Conservation (phyloP, 2,113 vertebrate species). For the Notothenia rossii region DNA sequence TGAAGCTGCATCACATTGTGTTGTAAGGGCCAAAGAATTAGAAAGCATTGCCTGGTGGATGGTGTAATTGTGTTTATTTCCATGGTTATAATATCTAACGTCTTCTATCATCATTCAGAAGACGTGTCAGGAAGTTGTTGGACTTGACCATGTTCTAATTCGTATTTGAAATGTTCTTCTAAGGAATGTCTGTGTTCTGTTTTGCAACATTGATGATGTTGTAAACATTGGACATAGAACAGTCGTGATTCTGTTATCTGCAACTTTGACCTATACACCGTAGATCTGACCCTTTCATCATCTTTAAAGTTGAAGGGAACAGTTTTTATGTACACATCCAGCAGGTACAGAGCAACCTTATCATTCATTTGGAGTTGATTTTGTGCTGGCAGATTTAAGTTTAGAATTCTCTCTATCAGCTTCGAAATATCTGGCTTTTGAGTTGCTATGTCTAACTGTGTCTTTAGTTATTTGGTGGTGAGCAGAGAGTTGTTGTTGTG, state of each 20-base stretch:
- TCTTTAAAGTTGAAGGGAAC: background rate
- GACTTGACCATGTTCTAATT: background rate
- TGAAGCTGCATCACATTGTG: slow-evolving; percentile 43
- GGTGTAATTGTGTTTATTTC: slow-evolving; percentile 15
- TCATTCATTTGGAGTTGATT: background rate
- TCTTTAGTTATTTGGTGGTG: background rate
- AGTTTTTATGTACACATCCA: background rate
- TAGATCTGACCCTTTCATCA: background rate
- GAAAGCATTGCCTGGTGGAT: slow-evolving; percentile 9
- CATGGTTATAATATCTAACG: background rate
- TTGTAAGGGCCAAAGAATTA: slow-evolving; percentile 5
- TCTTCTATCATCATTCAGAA: background rate
- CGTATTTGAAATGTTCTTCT: background rate
- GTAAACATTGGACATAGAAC: background rate
- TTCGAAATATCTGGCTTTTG: background rate
- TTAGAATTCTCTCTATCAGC: background rate
- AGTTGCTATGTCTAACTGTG: background rate
- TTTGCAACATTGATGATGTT: background rate
- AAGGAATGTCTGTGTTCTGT: background rate
- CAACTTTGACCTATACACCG: slow-evolving; percentile 2
- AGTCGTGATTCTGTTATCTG: background rate
- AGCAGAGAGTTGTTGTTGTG: background rate
- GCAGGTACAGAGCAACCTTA: background rate
- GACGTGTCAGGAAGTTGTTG: background rate
- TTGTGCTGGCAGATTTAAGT: background rate